Evolutionary conservation across 2,888 invertebrate species (phyloP), one percentile per base, ranked within the genome.

Genomic region (Leucania comma): DNA sequence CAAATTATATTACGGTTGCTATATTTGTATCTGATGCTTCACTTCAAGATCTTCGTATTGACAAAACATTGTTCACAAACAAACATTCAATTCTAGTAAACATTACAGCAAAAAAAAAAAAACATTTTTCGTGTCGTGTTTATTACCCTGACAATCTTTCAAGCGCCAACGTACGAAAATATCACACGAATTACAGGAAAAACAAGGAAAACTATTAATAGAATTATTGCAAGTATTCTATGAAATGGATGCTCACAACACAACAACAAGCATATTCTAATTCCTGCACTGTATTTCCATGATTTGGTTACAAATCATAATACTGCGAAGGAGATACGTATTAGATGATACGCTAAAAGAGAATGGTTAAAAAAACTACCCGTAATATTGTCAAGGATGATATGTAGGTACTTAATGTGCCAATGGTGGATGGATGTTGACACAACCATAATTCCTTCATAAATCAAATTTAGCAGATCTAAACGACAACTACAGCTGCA

Each of bases 1-100:
- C 77, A 71, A 72, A 75, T 79, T 72, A 72, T 75, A 65, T 77
- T 68, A 70, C 68, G 62, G 32, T 59, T 60, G 50, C 57, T 74
- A 70, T 78, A 72, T 68, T 73, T 72, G 50, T 67, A 32, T 59
- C 62, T 42, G 42, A 57, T 61, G 57, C 53, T 50, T 64, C n/a
- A n/a, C 12, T 57, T 53, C 24, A 42, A 68, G 59, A 64, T 9
- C 54, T 71, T 63, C n/a, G 29, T 71, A 68, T 72, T 61, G 48
- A 56, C 42, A 62, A 61, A 59, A 61, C 17, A 56, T n/a, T 42
- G 9, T 20, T 32, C 56, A 8, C 35, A 58, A 54, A 46, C 53
- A 64, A 32, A 22, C n/a, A 56, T 24, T 51, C 46, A 32, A 24
- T 77, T 57, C 35, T 57, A 12, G 35, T 60, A 64, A 78, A 68